Conservation (phyloP, 1,140 invertebrate genomes). For the Heterodera schachtii region DNA sequence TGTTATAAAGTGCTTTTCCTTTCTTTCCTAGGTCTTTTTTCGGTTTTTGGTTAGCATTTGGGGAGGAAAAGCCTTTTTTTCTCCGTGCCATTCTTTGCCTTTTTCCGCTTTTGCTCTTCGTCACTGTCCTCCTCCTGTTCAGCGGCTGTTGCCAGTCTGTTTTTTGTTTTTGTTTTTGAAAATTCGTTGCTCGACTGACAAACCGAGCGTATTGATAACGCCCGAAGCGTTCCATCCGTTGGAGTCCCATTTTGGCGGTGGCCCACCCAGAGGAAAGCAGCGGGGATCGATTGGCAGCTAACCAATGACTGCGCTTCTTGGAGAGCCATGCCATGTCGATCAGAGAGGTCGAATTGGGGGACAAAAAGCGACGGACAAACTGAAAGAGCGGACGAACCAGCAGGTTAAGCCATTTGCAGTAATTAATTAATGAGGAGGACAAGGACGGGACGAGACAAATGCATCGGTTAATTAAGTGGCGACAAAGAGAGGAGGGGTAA, state of each 20-base stretch:
- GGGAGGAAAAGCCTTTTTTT: too few species aligned
- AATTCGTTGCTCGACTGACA: not conserved
- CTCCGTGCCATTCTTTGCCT: not conserved
- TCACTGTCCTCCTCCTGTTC: not conserved
- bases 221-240: conserved; percentile 16
- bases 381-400: conserved; percentile 17
- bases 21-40: too few species aligned
- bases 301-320: conserved; percentile 46
- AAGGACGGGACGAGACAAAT: too few species aligned
- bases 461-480: too few species aligned
- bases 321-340: conserved; percentile 58
- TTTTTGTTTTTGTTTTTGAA: not conserved
- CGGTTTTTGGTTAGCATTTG: too few species aligned
- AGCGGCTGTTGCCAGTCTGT: conserved; percentile 12
- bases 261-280: conserved; percentile 39
- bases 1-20: not conserved
- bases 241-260: conserved; percentile 18
- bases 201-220: conserved; percentile 24
- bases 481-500: not conserved
- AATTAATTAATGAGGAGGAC: too few species aligned
- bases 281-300: conserved; percentile 16
- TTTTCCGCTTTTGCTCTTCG: not conserved
- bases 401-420: too few species aligned
- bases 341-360: conserved; percentile 40
- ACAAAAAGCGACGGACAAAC: conserved; percentile 49